Conservation (phyloP, 2,888 invertebrate species). For the Thumatha senex region DNA sequence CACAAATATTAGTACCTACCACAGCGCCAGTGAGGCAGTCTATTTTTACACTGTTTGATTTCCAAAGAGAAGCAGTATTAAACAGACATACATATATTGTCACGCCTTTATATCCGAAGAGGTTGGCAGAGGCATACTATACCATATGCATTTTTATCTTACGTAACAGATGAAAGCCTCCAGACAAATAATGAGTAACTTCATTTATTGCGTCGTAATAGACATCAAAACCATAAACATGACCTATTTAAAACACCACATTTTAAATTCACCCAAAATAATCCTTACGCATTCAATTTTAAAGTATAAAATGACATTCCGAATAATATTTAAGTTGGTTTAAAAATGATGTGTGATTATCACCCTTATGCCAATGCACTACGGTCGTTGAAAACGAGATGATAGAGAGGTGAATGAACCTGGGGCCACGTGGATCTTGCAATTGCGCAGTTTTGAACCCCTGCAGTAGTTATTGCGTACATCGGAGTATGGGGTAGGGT, state of each 20-base stretch:
- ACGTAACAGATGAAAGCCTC: no score
- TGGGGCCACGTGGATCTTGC: constrained; percentile 69
- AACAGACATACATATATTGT: no score
- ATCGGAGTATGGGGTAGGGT: constrained; percentile 52
- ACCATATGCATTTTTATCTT: no score
- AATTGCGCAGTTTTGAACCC: constrained; percentile 77
- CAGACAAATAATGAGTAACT: constrained; percentile 29
- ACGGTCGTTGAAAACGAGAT: constrained; percentile 23
- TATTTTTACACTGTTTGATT: no score
- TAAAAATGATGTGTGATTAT: constrained; percentile 24
- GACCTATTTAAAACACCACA: constrained; percentile 25
- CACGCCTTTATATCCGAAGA: no score
- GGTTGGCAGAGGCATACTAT: no score
- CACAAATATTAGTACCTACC: no score
- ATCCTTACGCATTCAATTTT: constrained; percentile 2
- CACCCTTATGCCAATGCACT: constrained; percentile 28
- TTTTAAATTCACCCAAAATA: constrained; percentile 29
- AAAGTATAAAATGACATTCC: constrained; percentile 14
- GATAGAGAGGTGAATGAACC: constrained; percentile 65
- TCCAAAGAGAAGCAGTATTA: no score
- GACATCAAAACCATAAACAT: constrained; percentile 25
- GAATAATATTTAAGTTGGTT: constrained; percentile 20
- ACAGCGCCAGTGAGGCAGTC: no score
- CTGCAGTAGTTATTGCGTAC: constrained; percentile 70
- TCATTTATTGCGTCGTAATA: constrained; percentile 34